These are phyloP conservation scores for Mastomys coucha DNA, from an alignment of 2,113 vertebrate species.

Conservation along the genomic window DNA sequence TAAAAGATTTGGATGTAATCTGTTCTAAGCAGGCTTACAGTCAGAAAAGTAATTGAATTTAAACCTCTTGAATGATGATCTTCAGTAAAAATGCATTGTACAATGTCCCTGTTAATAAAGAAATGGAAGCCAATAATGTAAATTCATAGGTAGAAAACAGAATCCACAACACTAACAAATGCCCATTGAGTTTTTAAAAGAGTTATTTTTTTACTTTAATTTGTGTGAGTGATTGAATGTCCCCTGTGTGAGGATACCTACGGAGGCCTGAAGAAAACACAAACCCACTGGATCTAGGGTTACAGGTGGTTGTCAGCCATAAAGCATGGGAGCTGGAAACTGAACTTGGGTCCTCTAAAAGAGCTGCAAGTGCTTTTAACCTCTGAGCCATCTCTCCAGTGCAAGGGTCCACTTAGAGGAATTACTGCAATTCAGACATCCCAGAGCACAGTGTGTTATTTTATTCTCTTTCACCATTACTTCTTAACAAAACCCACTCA, in stretches of 20 bases:
- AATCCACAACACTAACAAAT: neutral
- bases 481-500: neutral
- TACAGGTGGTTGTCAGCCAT: neutral
- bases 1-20: conserved; percentile 49
- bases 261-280: neutral
- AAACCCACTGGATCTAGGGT: neutral
- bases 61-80: conserved; percentile 45
- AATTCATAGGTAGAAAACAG: conserved; percentile 18
- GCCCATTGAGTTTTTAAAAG: neutral
- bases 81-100: neutral
- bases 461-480: neutral
- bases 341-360: neutral
- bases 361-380: neutral
- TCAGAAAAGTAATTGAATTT: conserved; percentile 52
- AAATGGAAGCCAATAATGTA: neutral
- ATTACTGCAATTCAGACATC: neutral
- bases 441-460: conserved; percentile 14
- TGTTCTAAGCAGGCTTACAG: conserved; percentile 19
- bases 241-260: neutral
- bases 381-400: neutral
- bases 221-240: neutral
- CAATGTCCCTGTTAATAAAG: neutral
- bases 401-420: neutral
- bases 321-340: too few relatives aligned
- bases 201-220: neutral